phyloP scores from a whole-genome alignment of 2,888 invertebrate species.

The Quadriops clusia region DNA sequence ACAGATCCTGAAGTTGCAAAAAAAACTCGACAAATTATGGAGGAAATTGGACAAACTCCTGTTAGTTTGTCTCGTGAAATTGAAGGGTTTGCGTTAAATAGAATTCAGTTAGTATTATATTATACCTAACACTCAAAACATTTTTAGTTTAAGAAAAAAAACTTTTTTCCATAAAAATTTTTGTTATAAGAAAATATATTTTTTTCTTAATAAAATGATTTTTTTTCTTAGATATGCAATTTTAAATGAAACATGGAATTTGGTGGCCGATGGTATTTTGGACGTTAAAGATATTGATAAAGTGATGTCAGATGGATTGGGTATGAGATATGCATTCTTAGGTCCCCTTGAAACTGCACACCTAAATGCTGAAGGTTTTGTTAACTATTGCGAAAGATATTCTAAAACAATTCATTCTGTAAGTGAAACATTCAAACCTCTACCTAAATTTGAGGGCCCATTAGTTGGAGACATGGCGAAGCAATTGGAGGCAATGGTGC shows the following conservation, averaged over 20 bases:
- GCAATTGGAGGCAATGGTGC: slow-evolving; percentile 62
- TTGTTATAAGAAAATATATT: neutral
- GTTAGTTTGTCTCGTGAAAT: slow-evolving; percentile 77
- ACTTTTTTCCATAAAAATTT: slow-evolving; percentile 1
- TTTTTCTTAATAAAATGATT: slow-evolving; percentile 2
- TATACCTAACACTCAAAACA: slow-evolving; percentile 1
- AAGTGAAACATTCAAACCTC: slow-evolving; percentile 63
- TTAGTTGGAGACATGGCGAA: slow-evolving; percentile 54
- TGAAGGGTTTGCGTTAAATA: slow-evolving; percentile 85
- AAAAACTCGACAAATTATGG: slow-evolving; percentile 66
- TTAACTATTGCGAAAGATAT: slow-evolving; percentile 50
- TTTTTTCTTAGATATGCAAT: slow-evolving; percentile 64
- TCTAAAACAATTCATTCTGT: slow-evolving; percentile 47
- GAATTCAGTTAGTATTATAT: slow-evolving; percentile 63
- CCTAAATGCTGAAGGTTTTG: slow-evolving; percentile 81
- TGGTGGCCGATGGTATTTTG: slow-evolving; percentile 75
- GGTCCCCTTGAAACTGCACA: slow-evolving; percentile 91
- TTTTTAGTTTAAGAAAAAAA: neutral
- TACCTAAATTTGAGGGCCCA: slow-evolving; percentile 61
- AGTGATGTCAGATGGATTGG: slow-evolving; percentile 89
- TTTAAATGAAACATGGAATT: slow-evolving; percentile 81
- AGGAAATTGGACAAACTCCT: slow-evolving; percentile 84
- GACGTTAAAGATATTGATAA: slow-evolving; percentile 81
- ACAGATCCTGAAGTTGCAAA: slow-evolving; percentile 65
- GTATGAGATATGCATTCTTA: slow-evolving; percentile 90